A percentile compares a stretch with the other conserved stretches of the same genome.
Conservation (phyloP, 2,113 vertebrate species). For the Campylorhamphus procurvoides region DNA sequence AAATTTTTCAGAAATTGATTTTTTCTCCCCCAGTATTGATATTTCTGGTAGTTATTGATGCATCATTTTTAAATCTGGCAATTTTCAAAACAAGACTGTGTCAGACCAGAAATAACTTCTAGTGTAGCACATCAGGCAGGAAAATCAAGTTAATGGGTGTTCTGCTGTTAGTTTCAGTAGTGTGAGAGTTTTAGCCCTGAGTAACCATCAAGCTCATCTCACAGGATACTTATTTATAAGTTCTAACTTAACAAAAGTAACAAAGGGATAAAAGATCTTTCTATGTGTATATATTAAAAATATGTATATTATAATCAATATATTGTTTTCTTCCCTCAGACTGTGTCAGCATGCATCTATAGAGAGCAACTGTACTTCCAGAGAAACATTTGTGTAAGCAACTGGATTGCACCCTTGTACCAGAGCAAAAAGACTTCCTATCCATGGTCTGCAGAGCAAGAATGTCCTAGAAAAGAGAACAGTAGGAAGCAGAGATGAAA, state of each 20-base stretch:
- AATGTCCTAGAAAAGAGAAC: slow-evolving; percentile 38
- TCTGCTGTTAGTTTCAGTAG: background rate
- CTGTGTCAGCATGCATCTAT: background rate
- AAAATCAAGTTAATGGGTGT: background rate
- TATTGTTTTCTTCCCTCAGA: slow-evolving; percentile 25
- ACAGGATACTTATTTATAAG: background rate
- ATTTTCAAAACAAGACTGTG: background rate
- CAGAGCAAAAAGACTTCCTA: background rate
- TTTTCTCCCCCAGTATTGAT: background rate
- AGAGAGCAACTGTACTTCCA: background rate
- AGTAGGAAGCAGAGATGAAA: slow-evolving; percentile 1
- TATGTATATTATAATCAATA: background rate
- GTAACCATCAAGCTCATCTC: background rate
- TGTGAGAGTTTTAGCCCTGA: background rate
- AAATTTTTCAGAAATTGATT: background rate
- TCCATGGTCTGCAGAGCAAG: background rate
- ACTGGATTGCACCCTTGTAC: background rate
- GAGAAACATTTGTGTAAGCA: background rate
- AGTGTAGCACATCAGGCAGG: fast-evolving
- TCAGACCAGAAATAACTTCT: background rate
- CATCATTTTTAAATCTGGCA: background rate
- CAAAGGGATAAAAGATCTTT: background rate
- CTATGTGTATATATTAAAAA: background rate
- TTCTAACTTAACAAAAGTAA: background rate
- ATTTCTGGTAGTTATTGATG: background rate